phyloP scores from a whole-genome alignment of 1,140 invertebrate genomes.

The Phymastichus coffea region DNA sequence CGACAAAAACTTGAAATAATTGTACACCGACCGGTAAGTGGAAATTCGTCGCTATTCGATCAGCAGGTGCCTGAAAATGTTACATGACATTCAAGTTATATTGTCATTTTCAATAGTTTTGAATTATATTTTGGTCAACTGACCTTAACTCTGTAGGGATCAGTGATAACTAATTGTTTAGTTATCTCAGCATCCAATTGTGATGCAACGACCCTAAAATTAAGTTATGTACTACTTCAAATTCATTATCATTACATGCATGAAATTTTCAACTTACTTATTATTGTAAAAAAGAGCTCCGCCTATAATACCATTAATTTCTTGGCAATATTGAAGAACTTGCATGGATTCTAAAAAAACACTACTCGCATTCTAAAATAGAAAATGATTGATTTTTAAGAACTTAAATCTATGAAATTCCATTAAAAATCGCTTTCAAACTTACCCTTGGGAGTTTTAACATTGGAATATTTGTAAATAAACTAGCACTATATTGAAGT shows the following conservation, averaged over 20 bases:
- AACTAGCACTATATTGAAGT: constrained; percentile 73
- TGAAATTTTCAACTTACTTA: constrained; percentile 59
- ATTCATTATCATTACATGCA: constrained; percentile 33
- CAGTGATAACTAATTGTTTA: constrained; percentile 74
- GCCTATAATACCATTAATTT: constrained; percentile 70
- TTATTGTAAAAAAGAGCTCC: constrained; percentile 81
- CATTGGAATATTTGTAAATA: constrained; percentile 76
- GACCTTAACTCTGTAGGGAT: constrained; percentile 77
- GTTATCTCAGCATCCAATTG: constrained; percentile 73
- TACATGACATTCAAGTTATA: constrained; percentile 14
- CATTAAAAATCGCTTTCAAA: neutral
- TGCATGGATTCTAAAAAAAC: constrained; percentile 81
- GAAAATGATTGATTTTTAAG: constrained; percentile 23
- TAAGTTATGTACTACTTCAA: constrained; percentile 7
- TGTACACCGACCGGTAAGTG: constrained; percentile 76
- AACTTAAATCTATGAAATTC: neutral
- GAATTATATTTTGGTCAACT: too few species aligned
- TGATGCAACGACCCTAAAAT: constrained; percentile 73
- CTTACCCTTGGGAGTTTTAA: constrained; percentile 75
- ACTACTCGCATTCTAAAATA: constrained; percentile 72
- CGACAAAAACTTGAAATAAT: constrained; percentile 74
- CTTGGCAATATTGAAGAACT: constrained; percentile 74
- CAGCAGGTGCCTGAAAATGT: constrained; percentile 64
- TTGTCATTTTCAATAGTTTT: too few species aligned
- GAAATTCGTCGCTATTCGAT: constrained; percentile 65